Conservation (phyloP, 2,888 invertebrate species). For the Lottia scabra region DNA sequence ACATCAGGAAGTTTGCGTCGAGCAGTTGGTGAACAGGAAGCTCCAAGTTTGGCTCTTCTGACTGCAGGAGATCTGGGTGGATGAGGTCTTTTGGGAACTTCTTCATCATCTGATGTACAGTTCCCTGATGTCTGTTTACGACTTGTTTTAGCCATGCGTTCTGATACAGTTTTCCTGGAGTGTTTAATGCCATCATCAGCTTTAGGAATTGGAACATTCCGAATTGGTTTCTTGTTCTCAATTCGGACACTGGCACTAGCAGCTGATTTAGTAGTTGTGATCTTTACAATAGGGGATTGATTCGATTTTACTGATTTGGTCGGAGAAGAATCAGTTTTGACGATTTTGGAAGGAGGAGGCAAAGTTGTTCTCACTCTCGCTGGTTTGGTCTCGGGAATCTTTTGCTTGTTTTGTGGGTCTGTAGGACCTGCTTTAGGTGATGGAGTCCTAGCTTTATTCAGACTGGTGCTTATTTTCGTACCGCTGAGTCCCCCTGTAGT, state of each 20-base stretch:
- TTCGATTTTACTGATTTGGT: background rate
- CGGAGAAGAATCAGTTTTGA: background rate
- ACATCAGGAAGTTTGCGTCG: background rate
- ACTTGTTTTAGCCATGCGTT: background rate
- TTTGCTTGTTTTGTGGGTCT: slow-evolving; percentile 1
- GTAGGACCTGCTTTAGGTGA: background rate
- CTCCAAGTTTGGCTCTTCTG: background rate
- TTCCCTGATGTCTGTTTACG: background rate
- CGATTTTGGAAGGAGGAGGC: background rate
- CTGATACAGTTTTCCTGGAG: background rate
- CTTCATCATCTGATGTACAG: background rate
- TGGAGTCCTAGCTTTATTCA: background rate
- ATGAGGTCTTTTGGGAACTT: background rate
- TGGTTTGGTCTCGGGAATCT: background rate
- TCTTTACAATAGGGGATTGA: background rate
- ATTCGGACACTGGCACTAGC: background rate
- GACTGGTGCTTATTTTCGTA: too few species aligned
- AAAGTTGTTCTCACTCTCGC: background rate
- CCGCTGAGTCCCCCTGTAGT: too few species aligned
- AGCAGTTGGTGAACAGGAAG: background rate
- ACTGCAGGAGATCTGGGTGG: background rate
- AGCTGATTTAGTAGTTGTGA: background rate
- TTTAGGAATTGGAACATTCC: background rate
- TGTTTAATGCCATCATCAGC: background rate
- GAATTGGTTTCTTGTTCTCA: background rate